Evolutionary conservation across 2,888 invertebrate genomes (phyloP), one percentile per base, ranked within the genome.

Genomic region (Drosophila ustulata): DNA sequence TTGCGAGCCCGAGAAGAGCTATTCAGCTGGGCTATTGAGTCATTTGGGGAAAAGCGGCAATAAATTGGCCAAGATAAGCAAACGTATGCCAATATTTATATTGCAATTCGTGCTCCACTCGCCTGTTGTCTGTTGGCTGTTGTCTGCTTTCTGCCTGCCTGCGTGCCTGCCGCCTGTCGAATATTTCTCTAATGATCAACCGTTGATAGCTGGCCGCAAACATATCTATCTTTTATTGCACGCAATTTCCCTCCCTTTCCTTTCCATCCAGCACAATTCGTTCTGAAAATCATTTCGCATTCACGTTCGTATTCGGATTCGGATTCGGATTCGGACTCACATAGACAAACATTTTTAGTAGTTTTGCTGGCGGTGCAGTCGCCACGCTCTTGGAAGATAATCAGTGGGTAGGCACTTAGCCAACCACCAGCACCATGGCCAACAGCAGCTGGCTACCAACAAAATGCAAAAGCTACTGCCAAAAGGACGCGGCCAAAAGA

Each of bases 141-240:
- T 52, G 57, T 39, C 8, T 8, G 28, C 9, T 49, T 28, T n/a
- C 23, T 4, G 41, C 30, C 18, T 49, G 39, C 6, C 32, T 41
- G 43, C 32, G 9, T 58, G 65, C 66, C 69, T 71, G 53, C 66
- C 56, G 66, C 63, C 68, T 69, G 74, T 75, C 71, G 78, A 75
- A 75, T 71, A 78, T 63, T 77, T 71, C 68, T 71, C 72, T 77
- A 81, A 83, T 87, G 83, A 83, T 83, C 82, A 75, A 67, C 75
- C 71, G 79, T 84, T 83, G 84, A 83, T 87, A 84, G 87, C 75
- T 72, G 66, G 41, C 67, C 62, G 56, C 77, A 71, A 87, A 87
- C 87, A 83, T 86, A 86, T 87, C 84, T 87, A 84, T 87, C 75
- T 84, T 82, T 86, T 86, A 82, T 81, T 86, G 82, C 87, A 82